Conservation (phyloP, 1,140 invertebrate genomes). For the Zelostemma sp. region DNA sequence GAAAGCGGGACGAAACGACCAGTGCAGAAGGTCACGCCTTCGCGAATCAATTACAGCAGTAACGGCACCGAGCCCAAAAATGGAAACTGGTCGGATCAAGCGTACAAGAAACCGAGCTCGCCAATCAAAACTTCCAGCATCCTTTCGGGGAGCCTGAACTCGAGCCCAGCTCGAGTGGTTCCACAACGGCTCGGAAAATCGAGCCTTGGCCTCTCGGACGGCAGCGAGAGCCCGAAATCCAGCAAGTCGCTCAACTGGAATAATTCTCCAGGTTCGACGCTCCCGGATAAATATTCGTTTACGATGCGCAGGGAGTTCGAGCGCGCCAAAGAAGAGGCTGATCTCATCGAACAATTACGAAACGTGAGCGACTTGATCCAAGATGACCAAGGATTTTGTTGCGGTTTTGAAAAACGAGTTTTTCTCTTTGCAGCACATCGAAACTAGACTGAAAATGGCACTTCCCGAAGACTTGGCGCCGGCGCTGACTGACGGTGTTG, state of each 20-base stretch:
- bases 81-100: constrained; percentile 59
- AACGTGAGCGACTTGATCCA: constrained; percentile 73
- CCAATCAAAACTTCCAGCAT: constrained; percentile 74
- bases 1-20: constrained; percentile 69
- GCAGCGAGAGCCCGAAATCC: constrained; percentile 68
- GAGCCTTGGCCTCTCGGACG: constrained; percentile 73
- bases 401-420: background rate
- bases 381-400: background rate
- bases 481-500: constrained; percentile 90
- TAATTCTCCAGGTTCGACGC: constrained; percentile 67
- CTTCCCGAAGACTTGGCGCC: constrained; percentile 89
- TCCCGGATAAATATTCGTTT: constrained; percentile 86
- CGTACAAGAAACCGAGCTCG: constrained; percentile 80
- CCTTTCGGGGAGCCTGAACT: constrained; percentile 57
- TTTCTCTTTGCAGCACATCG: constrained; percentile 82
- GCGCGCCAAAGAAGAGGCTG: constrained; percentile 89
- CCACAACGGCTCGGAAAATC: constrained; percentile 71
- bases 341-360: constrained; percentile 86
- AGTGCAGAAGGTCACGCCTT: constrained; percentile 73
- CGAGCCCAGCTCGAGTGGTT: constrained; percentile 62
- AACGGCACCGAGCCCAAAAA: constrained; percentile 61
- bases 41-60: constrained; percentile 64
- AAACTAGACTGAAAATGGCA: constrained; percentile 89
- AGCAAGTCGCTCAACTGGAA: constrained; percentile 77
- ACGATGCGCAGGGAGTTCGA: constrained; percentile 93